Evolutionary conservation across 2,888 invertebrate species (phyloP).

Genomic region (Pyrrhia umbra): DNA sequence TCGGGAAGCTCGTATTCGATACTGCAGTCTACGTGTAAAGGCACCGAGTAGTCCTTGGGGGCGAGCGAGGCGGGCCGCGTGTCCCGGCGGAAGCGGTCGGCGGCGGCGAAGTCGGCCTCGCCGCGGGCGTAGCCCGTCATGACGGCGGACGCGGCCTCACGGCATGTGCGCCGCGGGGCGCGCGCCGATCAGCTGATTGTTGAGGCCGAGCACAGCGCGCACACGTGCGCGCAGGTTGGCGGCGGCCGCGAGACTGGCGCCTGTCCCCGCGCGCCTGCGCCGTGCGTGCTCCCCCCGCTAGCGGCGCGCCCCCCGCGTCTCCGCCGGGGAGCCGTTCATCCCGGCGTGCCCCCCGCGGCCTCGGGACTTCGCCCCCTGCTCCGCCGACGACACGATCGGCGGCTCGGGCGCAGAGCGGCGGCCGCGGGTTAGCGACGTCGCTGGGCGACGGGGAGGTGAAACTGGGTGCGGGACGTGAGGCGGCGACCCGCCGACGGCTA

Average conservation of each 20-base stretch:
- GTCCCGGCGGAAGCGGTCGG: constrained; percentile 86
- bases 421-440: constrained; percentile 40
- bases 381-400: constrained; percentile 22
- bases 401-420: constrained; percentile 29
- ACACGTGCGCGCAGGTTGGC: constrained; percentile 78
- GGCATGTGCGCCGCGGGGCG: constrained; percentile 88
- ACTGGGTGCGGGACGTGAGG: constrained; percentile 45
- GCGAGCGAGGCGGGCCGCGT: constrained; percentile 87
- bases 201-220: constrained; percentile 73
- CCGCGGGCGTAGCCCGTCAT: constrained; percentile 89
- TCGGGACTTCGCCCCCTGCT: constrained; percentile 49
- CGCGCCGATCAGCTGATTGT: constrained; percentile 87
- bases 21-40: constrained; percentile 97
- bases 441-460: constrained; percentile 41
- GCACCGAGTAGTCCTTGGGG: constrained; percentile 95
- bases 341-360: constrained; percentile 65
- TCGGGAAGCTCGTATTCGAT: constrained; percentile 97
- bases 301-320: constrained; percentile 66
- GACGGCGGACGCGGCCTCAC: constrained; percentile 86
- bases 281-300: constrained; percentile 68
- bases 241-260: constrained; percentile 81
- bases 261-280: constrained; percentile 77
- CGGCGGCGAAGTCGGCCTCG: constrained; percentile 87
- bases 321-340: constrained; percentile 66
- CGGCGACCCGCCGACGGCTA: constrained; percentile 52